phyloP scores from a whole-genome alignment of 2,888 invertebrate species.

The Caenorhabditis sp. region DNA sequence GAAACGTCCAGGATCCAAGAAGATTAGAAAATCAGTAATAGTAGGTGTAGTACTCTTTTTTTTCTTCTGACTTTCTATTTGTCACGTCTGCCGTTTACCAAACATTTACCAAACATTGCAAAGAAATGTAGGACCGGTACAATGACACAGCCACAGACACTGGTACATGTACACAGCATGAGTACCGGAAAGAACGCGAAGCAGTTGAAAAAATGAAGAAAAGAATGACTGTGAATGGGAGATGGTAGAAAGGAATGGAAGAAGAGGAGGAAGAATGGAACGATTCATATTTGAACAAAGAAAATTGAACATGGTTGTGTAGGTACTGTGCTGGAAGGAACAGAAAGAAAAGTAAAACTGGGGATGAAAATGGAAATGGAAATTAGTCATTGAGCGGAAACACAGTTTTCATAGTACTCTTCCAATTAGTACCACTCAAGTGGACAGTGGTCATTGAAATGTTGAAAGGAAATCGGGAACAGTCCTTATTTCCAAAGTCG shows the following conservation, averaged over 20 bases:
- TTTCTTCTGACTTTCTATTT: constrained; percentile 19
- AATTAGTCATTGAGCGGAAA: constrained; percentile 59
- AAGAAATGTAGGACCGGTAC: constrained; percentile 31
- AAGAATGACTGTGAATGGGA: constrained; percentile 41
- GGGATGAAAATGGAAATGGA: constrained; percentile 39
- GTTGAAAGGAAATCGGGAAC: too few species aligned
- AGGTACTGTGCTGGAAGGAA: too few species aligned
- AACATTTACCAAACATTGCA: constrained; percentile 48
- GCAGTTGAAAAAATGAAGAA: not conserved
- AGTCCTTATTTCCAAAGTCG: too few species aligned
- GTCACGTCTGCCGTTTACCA: constrained; percentile 40
- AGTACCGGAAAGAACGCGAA: constrained; percentile 46
- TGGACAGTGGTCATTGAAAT: too few species aligned
- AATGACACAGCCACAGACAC: constrained; percentile 20
- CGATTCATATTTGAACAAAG: constrained; percentile 58
- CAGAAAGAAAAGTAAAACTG: too few species aligned
- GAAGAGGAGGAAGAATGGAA: constrained; percentile 24
- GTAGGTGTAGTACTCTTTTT: too few species aligned
- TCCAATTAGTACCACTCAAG: constrained; percentile 39
- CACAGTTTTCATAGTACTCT: constrained; percentile 52
- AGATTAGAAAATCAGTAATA: constrained; percentile 37
- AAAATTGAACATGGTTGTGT: constrained; percentile 41
- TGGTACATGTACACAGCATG: constrained; percentile 11
- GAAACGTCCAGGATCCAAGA: constrained; percentile 32
- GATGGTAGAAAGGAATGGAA: constrained; percentile 18